Base-by-base conservation (phyloP, 2,113 vertebrate genomes). In the Grallaria varia region DNA sequence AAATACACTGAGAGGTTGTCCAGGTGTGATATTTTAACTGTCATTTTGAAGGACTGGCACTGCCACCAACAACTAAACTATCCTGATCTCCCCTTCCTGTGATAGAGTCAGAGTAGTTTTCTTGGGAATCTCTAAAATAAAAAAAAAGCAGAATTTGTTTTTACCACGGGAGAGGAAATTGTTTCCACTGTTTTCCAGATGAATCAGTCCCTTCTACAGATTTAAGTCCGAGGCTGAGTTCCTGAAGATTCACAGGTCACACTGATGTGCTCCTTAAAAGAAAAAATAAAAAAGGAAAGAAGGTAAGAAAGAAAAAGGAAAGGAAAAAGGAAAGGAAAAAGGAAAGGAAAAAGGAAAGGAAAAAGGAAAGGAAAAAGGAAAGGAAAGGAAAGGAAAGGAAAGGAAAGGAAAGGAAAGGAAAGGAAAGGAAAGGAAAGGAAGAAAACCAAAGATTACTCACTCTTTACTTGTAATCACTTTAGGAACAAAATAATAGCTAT, bases 161-260 rank as follows among this genome's bases (percentile, higher is more conserved):
- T 98, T 97, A 98, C 95, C 98, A 90, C 93, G 89, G 35, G 14
- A 88, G 30, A 50, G 11, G 17, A 64, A 73, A 35, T 64, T 58
- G 21, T 64, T 73, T 31, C 35, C 5, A 7, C 8, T 50, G 72
- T 86, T 95, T 94, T 78, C 84, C 90, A 84, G 92, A 78, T 53
- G 91, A 85, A 80, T 78, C 42, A n/a, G 55, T 72, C 9, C 95
- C 87, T 97, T 95, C 95, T 71, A 56, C 77, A 67, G 86, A 42
- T 68, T 96, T 87, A 81, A 81, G 56, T 95, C 75, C 85, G 55
- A 90, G 92, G 64, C 35, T 37, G 56, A 69, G 93, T 44, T 84
- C 96, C 96, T 90, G 96, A 92, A 94, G 28, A 33, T 42, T 73
- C 42, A 35, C 35, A 35, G 49, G 40, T 63, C 8, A 63, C 59